phyloP scores from a whole-genome alignment of 2,888 invertebrate species.

The Erebia ligea region DNA sequence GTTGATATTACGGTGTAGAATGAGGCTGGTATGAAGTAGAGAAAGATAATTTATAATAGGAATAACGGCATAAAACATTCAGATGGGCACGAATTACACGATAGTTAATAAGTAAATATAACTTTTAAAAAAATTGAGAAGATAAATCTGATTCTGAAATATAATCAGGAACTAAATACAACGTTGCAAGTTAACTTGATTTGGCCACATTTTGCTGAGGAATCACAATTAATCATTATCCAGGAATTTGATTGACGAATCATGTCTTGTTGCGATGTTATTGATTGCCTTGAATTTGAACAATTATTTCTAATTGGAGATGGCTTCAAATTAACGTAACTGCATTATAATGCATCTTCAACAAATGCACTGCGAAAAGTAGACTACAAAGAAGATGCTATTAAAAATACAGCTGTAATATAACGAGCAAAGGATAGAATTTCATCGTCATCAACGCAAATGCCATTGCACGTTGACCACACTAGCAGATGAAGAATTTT shows the following conservation, averaged over 20 bases:
- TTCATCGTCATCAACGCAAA: conserved; percentile 1
- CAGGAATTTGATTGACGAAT: background rate
- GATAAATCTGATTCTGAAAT: too few species aligned
- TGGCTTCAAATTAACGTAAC: background rate
- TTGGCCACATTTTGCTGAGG: too few species aligned
- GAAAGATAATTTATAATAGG: background rate
- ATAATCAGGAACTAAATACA: too few species aligned
- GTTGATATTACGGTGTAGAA: background rate
- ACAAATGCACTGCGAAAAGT: conserved; percentile 2
- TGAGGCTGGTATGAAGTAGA: conserved; percentile 3
- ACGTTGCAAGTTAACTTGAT: too few species aligned
- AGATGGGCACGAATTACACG: background rate
- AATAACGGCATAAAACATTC: background rate
- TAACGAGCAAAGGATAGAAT: background rate
- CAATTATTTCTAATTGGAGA: background rate
- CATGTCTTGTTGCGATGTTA: background rate
- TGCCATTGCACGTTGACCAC: conserved; percentile 19
- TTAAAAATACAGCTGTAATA: background rate
- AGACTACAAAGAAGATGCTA: background rate
- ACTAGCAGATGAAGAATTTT: conserved; percentile 26
- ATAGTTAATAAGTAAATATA: too few species aligned
- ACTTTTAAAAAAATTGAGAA: too few species aligned
- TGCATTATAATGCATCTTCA: background rate
- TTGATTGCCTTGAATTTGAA: background rate
- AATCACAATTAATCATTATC: too few species aligned